A percentile compares a stretch with the other conserved stretches of the same genome.
These are phyloP conservation scores for Varanus komodoensis DNA, from an alignment of 2,113 vertebrate genomes.

Conservation along the genomic window DNA sequence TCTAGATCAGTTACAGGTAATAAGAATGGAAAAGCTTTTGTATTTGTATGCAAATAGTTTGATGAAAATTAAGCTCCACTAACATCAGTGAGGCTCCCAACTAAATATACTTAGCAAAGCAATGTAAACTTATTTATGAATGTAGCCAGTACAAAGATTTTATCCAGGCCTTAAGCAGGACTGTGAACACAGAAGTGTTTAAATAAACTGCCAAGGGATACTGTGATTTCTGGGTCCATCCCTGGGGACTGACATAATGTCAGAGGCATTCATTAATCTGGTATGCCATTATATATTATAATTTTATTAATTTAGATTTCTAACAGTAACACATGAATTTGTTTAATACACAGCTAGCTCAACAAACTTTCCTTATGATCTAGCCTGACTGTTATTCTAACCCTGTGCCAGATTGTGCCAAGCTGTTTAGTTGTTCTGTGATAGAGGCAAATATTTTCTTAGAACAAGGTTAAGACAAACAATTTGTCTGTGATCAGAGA, in stretches of 20 bases:
- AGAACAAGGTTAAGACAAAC: conserved; percentile 12
- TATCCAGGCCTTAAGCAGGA: background rate
- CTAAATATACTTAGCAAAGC: background rate
- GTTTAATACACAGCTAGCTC: background rate
- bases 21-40: background rate
- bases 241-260: background rate
- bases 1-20: background rate
- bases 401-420: background rate
- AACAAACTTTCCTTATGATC: background rate
- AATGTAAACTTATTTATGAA: background rate
- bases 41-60: background rate
- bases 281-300: background rate
- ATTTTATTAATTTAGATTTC: background rate
- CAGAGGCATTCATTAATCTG: background rate
- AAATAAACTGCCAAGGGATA: background rate
- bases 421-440: background rate
- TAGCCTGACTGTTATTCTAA: background rate
- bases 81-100: background rate
- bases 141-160: too few species aligned
- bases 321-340: background rate
- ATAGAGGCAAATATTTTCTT: conserved; percentile 7
- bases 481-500: conserved; percentile 10
- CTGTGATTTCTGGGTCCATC: background rate
- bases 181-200: background rate
- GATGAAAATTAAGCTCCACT: background rate